Base-by-base conservation (phyloP, 2,797 vertebrate species). In the Pipistrellus nathusii region DNA sequence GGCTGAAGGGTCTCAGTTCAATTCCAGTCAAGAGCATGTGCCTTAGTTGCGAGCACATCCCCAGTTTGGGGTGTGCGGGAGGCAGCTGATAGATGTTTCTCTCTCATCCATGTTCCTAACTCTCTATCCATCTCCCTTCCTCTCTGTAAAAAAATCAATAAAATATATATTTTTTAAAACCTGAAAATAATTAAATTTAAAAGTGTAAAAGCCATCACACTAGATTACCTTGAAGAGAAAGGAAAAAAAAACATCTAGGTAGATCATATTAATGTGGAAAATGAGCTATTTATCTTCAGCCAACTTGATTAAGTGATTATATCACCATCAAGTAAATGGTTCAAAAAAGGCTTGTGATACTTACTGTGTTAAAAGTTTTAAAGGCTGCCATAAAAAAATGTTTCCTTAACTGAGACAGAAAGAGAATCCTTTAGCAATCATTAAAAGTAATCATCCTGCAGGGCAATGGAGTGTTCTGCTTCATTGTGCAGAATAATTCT, bases 391-490 rank as follows among this genome's bases (percentile, higher is more conserved):
- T 86, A 0, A 82, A 86, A 86, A 93, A 89, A 92, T 66, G 41
- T 88, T 66, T 35, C 59, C n/a, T 87, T 89, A 86, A 91, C 55
- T 69, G 85, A 91, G 83, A 73, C 15, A 87, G 84, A 96, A 72
- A 91, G 51, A 89, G 59, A 94, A 68, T 93, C 12, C 94, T 87
- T 90, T 75, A 87, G 77, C 66, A 92, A 90, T 93, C 73, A 85
- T 69, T 94, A 88, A 90, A 94, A 92, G 71, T 35, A 94, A 88
- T 78, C 62, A 95, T 59, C 44, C 35, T 81, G n/a, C n/a, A 94
- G 87, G 53, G 78, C 73, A 88, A 73, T 75, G 32, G 41, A 57
- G 71, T 57, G 35, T 88, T 95, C 82, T 91, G 77, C 41, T 92
- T 93, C 93, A 76, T 80, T 59, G 88, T 46, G 71, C 76, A 89